phyloP scores from a whole-genome alignment of 2,797 vertebrate species.

The Clarias laeviceps region DNA sequence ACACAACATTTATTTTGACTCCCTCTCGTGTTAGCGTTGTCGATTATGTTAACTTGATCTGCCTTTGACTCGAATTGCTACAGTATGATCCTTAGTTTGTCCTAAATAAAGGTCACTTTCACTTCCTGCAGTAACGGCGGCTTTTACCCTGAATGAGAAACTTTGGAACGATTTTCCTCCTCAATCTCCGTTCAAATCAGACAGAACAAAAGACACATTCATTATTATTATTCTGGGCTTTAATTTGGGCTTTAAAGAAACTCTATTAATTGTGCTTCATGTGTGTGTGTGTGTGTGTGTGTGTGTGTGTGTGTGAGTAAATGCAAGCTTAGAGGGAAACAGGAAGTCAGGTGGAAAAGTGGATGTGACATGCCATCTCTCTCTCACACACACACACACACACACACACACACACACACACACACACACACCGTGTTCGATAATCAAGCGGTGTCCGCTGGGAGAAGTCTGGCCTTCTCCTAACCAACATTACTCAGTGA shows the following conservation, averaged over 20 bases:
- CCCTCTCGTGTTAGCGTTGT: not conserved
- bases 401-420: conserved; percentile 14
- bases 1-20: not conserved
- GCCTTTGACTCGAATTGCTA: not conserved
- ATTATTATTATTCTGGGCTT: not conserved
- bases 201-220: not conserved
- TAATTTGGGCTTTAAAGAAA: conserved; percentile 26
- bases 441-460: conserved; percentile 48
- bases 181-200: not conserved
- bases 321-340: conserved; percentile 37
- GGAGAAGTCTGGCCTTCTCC: conserved; percentile 41
- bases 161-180: not conserved
- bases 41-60: not conserved
- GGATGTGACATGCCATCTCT: conserved; percentile 67
- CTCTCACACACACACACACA: conserved; percentile 3
- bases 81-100: not conserved
- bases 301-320: conserved; percentile 21
- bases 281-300: not conserved
- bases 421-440: conserved; percentile 49
- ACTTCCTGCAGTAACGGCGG: not conserved
- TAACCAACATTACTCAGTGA: conserved; percentile 43
- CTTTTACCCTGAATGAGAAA: not conserved
- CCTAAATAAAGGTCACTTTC: not conserved
- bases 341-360: conserved; percentile 74
- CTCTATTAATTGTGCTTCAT: conserved; percentile 54